A percentile compares a stretch with the other conserved stretches of the same genome.
phyloP scores from a whole-genome alignment of 2,113 vertebrate genomes.

The Pachycephala philippinensis region DNA sequence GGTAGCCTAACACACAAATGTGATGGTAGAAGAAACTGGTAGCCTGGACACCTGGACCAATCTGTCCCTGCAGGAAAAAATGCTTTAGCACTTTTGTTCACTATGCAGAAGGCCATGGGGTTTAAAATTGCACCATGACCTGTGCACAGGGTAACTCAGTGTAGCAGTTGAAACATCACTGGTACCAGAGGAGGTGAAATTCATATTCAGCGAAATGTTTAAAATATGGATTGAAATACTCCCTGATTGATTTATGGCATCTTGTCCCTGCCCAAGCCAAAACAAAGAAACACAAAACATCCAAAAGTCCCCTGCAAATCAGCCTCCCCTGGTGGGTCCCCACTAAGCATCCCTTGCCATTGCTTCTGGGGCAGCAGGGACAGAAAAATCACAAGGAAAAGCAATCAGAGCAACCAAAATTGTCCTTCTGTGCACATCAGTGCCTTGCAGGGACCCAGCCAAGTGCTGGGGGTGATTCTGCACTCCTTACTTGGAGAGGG shows the following conservation, averaged over 20 bases:
- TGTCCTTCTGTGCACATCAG: neutral
- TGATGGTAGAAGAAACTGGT: neutral
- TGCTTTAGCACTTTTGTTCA: neutral
- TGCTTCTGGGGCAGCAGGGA: neutral
- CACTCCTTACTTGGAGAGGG: rapidly evolving
- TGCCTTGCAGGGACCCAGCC: neutral
- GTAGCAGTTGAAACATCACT: neutral
- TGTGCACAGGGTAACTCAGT: neutral
- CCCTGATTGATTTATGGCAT: neutral
- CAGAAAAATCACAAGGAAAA: neutral
- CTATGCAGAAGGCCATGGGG: neutral
- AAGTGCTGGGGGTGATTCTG: neutral
- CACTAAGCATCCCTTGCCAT: neutral
- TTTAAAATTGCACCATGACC: neutral
- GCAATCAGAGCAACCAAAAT: neutral
- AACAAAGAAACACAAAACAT: neutral
- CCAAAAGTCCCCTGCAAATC: neutral
- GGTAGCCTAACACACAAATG: neutral
- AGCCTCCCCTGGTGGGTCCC: neutral
- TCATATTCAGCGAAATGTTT: neutral
- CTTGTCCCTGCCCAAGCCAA: neutral
- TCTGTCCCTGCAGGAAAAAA: neutral
- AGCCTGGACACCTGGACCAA: neutral
- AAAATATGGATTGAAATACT: neutral
- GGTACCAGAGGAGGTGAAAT: neutral